These are phyloP conservation scores for Germaria angustata DNA, from an alignment of 2,888 invertebrate genomes.

Conservation along the genomic window DNA sequence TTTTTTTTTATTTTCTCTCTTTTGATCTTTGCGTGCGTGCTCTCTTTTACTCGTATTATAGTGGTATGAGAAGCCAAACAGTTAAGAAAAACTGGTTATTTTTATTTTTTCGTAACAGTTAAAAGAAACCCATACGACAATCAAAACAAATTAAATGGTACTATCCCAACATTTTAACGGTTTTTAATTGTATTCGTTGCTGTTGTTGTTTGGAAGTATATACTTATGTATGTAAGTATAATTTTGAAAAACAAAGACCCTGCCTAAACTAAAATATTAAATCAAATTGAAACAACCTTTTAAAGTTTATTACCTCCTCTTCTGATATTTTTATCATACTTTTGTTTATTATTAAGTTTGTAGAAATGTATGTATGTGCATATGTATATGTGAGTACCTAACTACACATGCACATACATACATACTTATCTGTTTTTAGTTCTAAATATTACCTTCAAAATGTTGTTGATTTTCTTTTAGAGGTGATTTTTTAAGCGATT, in stretches of 20 bases:
- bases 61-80: background rate
- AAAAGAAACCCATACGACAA: background rate
- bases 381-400: background rate
- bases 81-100: background rate
- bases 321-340: constrained; percentile 6
- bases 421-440: background rate
- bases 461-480: background rate
- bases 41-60: background rate
- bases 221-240: background rate
- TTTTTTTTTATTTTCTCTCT: background rate
- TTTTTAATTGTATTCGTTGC: background rate
- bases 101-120: background rate
- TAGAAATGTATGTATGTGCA: background rate
- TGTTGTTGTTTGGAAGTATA: background rate
- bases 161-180: constrained; percentile 64
- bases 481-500: background rate
- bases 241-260: background rate
- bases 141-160: constrained; percentile 32
- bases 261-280: constrained; percentile 3
- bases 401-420: background rate
- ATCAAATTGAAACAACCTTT: constrained; percentile 45
- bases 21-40: background rate
- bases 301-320: constrained; percentile 49
- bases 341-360: background rate
- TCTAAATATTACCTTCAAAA: background rate